Conservation (phyloP, 2,888 invertebrate genomes). For the Macroteleia sp. region DNA sequence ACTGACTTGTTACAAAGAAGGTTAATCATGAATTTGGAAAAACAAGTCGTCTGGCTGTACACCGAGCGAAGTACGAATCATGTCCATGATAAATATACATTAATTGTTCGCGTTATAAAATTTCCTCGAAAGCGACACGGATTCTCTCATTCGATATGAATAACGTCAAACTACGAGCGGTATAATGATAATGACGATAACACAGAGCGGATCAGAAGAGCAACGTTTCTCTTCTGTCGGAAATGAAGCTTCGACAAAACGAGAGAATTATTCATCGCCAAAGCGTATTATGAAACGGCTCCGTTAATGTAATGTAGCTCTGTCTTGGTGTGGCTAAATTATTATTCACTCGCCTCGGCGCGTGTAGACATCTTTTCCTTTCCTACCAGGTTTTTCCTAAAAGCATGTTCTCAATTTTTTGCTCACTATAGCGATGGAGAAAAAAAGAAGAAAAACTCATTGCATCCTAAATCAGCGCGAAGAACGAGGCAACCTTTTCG, state of each 20-base stretch:
- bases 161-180: constrained; percentile 44
- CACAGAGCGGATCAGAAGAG: constrained; percentile 57
- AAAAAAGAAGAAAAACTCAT: constrained; percentile 5
- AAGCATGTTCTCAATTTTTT: constrained; percentile 28
- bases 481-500: constrained; percentile 12
- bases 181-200: constrained; percentile 61
- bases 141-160: constrained; percentile 40
- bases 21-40: too few species aligned
- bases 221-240: constrained; percentile 49
- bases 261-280: constrained; percentile 62
- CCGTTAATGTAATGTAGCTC: constrained; percentile 49
- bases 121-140: constrained; percentile 19
- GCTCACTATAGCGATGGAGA: too few species aligned
- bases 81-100: constrained; percentile 11
- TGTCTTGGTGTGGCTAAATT: constrained; percentile 48
- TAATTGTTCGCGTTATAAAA: constrained; percentile 43
- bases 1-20: too few species aligned
- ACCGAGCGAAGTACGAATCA: too few species aligned
- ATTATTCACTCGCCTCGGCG: constrained; percentile 44
- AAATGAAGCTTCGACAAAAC: constrained; percentile 61
- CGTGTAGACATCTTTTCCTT: constrained; percentile 42
- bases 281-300: constrained; percentile 56
- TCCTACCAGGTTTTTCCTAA: neutral
- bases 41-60: too few species aligned
- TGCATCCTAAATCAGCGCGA: constrained; percentile 14